These are phyloP conservation scores for Gracilinanus agilis DNA, from an alignment of 2,113 vertebrate genomes.

Conservation along the genomic window DNA sequence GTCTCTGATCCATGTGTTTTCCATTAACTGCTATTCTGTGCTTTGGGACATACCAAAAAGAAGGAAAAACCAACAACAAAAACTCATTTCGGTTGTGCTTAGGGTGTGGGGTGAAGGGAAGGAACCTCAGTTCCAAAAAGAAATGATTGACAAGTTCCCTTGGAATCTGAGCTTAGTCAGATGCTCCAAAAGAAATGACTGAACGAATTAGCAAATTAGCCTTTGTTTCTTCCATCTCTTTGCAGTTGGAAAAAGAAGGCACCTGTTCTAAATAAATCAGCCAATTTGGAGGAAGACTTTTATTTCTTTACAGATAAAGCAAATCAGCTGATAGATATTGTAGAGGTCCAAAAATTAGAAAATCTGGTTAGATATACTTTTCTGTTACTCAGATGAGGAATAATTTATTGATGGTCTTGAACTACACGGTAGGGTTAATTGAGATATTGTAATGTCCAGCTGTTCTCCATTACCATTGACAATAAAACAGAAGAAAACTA, in stretches of 20 bases:
- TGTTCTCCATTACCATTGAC: slow-evolving; percentile 28
- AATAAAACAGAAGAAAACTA: slow-evolving; percentile 13
- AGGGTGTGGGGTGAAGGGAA: slow-evolving; percentile 15
- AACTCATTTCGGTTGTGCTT: slow-evolving; percentile 36
- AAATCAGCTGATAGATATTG: slow-evolving; percentile 27
- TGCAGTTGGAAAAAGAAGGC: slow-evolving; percentile 71
- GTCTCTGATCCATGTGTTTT: slow-evolving; percentile 81
- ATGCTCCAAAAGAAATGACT: slow-evolving; percentile 53
- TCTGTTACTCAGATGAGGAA: neutral
- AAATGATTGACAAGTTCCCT: slow-evolving; percentile 64
- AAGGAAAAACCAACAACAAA: neutral
- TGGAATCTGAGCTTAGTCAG: slow-evolving; percentile 70
- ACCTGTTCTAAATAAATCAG: slow-evolving; percentile 45
- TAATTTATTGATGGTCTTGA: slow-evolving; percentile 1
- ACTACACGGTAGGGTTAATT: neutral
- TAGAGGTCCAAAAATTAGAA: neutral
- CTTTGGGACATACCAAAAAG: slow-evolving; percentile 31
- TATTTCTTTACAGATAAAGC: slow-evolving; percentile 37
- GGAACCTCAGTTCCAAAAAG: slow-evolving; percentile 56
- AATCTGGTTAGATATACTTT: slow-evolving; percentile 4
- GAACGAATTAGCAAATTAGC: slow-evolving; percentile 58
- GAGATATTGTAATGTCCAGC: neutral
- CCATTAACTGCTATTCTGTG: slow-evolving; percentile 77
- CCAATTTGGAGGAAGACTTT: neutral
- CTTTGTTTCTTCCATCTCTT: slow-evolving; percentile 43